Conservation (phyloP, 2,888 invertebrate genomes). For the Sinotaia quadrata region DNA sequence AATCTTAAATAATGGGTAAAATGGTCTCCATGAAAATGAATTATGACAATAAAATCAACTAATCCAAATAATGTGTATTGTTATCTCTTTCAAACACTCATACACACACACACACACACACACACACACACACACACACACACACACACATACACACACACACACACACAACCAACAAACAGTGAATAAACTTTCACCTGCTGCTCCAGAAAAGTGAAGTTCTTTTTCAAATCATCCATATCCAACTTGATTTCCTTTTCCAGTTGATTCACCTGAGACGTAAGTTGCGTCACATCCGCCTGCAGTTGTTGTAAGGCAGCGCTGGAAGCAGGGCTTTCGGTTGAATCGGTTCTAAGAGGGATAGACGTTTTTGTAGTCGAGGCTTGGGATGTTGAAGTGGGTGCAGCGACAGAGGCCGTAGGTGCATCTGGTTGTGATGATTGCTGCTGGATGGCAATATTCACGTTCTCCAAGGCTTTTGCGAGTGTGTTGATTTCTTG, state of each 20-base stretch:
- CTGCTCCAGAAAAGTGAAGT: background rate
- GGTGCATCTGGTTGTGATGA: background rate
- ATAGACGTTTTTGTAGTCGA: too few species aligned
- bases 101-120: background rate
- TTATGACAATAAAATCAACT: too few species aligned
- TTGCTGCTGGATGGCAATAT: background rate
- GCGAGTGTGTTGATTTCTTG: background rate
- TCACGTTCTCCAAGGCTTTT: background rate
- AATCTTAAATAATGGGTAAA: too few species aligned
- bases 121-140: background rate
- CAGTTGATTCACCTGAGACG: background rate
- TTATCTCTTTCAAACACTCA: background rate
- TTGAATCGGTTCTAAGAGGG: too few species aligned
- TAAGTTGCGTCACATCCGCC: background rate
- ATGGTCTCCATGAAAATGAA: too few species aligned
- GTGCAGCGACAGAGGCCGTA: background rate
- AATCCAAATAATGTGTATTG: too few species aligned
- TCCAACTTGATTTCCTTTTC: background rate
- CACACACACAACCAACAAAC: slow-evolving; percentile 1
- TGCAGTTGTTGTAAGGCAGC: slow-evolving; percentile 3
- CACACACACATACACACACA: background rate
- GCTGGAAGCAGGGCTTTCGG: background rate
- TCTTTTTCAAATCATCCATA: background rate
- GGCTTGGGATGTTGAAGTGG: background rate
- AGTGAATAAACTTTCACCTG: background rate